Evolutionary conservation across 2,797 vertebrate species (phyloP).

Genomic region (Triplophysa yarkandensis): DNA sequence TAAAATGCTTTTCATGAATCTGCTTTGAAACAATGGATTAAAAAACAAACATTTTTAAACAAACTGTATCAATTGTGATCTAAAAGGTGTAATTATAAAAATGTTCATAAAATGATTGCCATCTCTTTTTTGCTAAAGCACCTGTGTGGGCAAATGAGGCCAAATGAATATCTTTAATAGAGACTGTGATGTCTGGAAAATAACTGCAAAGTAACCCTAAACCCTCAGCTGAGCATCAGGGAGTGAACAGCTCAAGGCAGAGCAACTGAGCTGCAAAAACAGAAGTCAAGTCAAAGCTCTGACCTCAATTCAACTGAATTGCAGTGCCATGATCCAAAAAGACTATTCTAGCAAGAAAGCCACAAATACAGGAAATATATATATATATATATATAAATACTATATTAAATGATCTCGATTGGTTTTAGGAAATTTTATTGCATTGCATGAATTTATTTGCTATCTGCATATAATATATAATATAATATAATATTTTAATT

Average conservation of each 20-base stretch:
- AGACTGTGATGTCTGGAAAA: background rate
- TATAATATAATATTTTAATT: too few species aligned
- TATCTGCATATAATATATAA: too few species aligned
- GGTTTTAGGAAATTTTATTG: background rate
- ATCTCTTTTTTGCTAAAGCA: background rate
- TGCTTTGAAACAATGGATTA: too few species aligned
- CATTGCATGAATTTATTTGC: background rate
- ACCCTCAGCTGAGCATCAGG: background rate
- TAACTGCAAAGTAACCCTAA: background rate
- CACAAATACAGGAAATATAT: background rate
- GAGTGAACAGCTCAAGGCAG: background rate
- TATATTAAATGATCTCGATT: background rate
- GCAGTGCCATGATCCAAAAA: background rate
- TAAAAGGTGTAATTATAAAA: too few species aligned
- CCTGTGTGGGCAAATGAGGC: background rate
- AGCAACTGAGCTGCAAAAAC: slow-evolving; percentile 18
- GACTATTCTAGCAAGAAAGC: slow-evolving; percentile 1
- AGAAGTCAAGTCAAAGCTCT: slow-evolving; percentile 13
- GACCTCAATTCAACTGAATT: slow-evolving; percentile 12
- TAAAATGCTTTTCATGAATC: too few species aligned
- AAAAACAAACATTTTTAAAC: too few species aligned
- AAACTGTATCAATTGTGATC: too few species aligned
- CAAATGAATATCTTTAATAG: background rate
- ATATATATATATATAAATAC: background rate
- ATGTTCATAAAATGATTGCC: background rate